Percentiles rank a stretch among this genome's conserved stretches.
Conservation (phyloP, 2,888 invertebrate species). For the Cylindroiulus punctatus region DNA sequence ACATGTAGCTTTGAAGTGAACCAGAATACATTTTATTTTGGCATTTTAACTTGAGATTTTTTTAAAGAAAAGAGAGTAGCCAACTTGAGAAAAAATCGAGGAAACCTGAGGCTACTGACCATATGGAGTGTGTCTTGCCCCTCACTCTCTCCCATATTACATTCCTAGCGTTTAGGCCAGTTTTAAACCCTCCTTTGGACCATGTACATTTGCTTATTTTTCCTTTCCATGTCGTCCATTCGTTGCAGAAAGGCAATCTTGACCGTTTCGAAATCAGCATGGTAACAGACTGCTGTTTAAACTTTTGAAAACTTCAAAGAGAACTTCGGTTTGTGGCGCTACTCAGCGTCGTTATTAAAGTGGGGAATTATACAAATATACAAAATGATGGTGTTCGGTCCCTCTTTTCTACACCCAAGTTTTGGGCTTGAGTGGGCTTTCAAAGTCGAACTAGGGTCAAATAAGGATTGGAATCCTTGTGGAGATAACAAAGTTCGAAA, state of each 20-base stretch:
- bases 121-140: neutral
- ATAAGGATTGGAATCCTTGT: neutral
- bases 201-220: neutral
- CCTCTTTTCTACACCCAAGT: neutral
- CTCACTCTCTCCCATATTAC: neutral
- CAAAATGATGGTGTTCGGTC: neutral
- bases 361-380: neutral
- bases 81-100: neutral
- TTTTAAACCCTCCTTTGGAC: neutral
- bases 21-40: neutral
- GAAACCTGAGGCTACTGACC: neutral
- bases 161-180: neutral
- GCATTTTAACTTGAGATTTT: neutral
- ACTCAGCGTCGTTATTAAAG: neutral
- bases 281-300: neutral
- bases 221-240: neutral
- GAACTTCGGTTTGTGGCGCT: neutral
- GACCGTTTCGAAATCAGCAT: neutral
- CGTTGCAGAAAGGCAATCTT: neutral
- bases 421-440: neutral
- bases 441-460: neutral
- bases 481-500: neutral
- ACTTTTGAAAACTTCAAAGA: constrained; percentile 1
- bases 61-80: neutral
- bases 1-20: neutral